phyloP scores from a whole-genome alignment of 2,888 invertebrate species.

The Cheilosia vulpina region DNA sequence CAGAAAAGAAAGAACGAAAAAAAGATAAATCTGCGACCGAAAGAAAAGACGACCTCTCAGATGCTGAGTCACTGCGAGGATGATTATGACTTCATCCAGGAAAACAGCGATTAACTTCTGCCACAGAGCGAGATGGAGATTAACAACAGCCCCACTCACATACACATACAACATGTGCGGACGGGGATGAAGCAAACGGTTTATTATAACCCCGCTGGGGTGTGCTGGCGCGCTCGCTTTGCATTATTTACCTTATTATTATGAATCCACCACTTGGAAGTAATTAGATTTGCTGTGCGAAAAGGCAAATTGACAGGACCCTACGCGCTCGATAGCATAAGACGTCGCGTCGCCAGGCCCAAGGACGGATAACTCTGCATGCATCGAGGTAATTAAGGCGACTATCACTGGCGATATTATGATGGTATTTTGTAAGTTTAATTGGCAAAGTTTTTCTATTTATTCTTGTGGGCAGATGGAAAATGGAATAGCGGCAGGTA shows the following conservation, averaged over 20 bases:
- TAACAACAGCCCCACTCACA: conserved; percentile 28
- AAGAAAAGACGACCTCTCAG: conserved; percentile 35
- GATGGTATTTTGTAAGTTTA: conserved; percentile 71
- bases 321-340: conserved; percentile 24
- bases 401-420: conserved; percentile 43
- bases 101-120: conserved; percentile 71
- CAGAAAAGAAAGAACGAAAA: background rate
- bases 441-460: conserved; percentile 74
- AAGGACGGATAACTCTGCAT: conserved; percentile 48
- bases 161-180: background rate
- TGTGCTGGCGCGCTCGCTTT: conserved; percentile 29
- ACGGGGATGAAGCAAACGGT: conserved; percentile 28
- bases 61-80: conserved; percentile 57
- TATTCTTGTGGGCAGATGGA: conserved; percentile 15
- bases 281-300: conserved; percentile 70
- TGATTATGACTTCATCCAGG: conserved; percentile 74
- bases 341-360: conserved; percentile 8
- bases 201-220: conserved; percentile 39
- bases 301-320: conserved; percentile 64
- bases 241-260: conserved; percentile 75
- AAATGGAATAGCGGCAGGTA: conserved; percentile 12
- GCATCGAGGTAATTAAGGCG: conserved; percentile 65
- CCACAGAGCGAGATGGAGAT: conserved; percentile 58
- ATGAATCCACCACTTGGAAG: conserved; percentile 67
- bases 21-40: background rate